A percentile compares a stretch with the other conserved stretches of the same genome.
phyloP scores from a whole-genome alignment of 92 coral and sea anemone genomes.

The Epizoanthus scotinus region DNA sequence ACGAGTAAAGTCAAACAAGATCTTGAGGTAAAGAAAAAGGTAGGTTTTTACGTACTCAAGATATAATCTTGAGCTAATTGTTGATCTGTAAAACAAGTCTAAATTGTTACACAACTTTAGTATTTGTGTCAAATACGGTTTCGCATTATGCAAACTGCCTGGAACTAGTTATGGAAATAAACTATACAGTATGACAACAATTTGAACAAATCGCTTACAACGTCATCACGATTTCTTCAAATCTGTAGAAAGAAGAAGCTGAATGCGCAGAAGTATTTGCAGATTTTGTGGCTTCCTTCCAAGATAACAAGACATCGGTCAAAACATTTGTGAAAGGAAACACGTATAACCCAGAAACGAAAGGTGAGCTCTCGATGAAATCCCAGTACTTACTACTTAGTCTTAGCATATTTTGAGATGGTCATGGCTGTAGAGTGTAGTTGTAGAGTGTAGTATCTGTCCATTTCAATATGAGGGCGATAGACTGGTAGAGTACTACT shows the following conservation, averaged over 20 bases:
- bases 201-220: background rate
- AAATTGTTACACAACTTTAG: too few species aligned
- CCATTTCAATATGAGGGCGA: too few species aligned
- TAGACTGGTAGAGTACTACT: too few species aligned
- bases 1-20: slow-evolving; percentile 90
- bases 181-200: background rate
- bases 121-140: too few species aligned
- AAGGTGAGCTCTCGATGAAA: slow-evolving; percentile 59
- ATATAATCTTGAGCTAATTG: too few species aligned
- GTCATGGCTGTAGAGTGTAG: too few species aligned
- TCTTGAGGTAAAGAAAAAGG: slow-evolving; percentile 86
- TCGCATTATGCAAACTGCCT: background rate
- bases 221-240: background rate
- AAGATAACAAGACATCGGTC: slow-evolving; percentile 83
- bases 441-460: too few species aligned
- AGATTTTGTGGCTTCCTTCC: slow-evolving; percentile 98
- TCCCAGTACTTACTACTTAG: background rate
- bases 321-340: slow-evolving; percentile 96
- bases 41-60: background rate
- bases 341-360: slow-evolving; percentile 89
- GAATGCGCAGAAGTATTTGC: slow-evolving; percentile 98
- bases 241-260: slow-evolving; percentile 78
- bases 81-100: too few species aligned
- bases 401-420: too few species aligned
- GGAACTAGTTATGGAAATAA: too few species aligned